phyloP scores from a whole-genome alignment of 2,113 vertebrate species.

The Dicaeum eximium region DNA sequence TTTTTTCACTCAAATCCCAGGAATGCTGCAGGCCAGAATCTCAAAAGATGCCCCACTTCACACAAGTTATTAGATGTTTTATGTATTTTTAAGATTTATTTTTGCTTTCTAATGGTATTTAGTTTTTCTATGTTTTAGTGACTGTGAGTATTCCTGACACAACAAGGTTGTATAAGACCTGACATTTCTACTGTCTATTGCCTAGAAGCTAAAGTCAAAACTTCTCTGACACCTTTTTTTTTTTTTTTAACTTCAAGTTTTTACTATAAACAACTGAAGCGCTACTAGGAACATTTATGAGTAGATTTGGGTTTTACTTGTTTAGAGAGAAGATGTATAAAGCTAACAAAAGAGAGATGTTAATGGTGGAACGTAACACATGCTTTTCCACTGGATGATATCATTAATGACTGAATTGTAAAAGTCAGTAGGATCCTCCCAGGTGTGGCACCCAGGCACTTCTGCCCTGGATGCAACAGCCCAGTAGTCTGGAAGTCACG shows the following conservation, averaged over 20 bases:
- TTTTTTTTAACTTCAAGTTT: neutral
- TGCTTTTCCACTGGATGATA: neutral
- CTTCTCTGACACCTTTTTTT: neutral
- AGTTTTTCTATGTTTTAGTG: neutral
- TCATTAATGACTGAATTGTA: neutral
- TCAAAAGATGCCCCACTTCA: neutral
- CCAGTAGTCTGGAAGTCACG: neutral
- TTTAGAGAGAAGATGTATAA: neutral
- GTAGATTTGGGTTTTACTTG: neutral
- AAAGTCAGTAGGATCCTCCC: neutral
- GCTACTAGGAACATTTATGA: neutral
- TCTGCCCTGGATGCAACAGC: neutral
- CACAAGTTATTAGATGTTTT: neutral
- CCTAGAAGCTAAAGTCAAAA: slow-evolving; percentile 13
- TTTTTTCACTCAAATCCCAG: neutral
- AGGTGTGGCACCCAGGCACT: accelerated
- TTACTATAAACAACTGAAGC: neutral
- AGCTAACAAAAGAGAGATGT: neutral
- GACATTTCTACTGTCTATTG: neutral
- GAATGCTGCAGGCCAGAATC: neutral
- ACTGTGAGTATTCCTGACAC: slow-evolving; percentile 14
- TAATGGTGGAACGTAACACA: neutral
- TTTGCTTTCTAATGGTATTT: slow-evolving; percentile 12
- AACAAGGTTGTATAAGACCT: neutral
- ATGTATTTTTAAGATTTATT: neutral